Conservation (phyloP, 2,888 invertebrate species). For the Campoletis raptor region DNA sequence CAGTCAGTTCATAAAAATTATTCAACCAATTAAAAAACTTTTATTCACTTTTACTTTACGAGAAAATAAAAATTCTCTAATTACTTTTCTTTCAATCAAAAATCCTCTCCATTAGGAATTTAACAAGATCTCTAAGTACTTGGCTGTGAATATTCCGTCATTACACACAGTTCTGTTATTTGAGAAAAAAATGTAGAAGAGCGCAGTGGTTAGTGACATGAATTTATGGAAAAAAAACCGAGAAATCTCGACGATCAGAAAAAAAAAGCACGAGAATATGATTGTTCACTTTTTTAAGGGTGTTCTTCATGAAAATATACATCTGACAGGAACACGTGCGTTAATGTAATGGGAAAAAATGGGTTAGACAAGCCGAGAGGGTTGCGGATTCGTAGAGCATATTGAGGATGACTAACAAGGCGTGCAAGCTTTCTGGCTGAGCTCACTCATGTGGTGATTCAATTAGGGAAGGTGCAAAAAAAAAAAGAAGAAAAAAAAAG, state of each 20-base stretch:
- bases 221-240: not conserved
- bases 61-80: not conserved
- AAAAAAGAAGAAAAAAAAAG: constrained; percentile 28
- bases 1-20: too few species aligned
- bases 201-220: not conserved
- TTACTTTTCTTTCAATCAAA: not conserved
- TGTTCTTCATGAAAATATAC: not conserved
- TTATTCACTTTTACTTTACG: too few species aligned
- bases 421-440: constrained; percentile 37
- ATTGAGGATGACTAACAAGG: constrained; percentile 2
- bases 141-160: too few species aligned
- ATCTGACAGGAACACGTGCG: not conserved
- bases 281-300: not conserved
- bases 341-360: not conserved
- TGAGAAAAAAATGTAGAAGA: too few species aligned
- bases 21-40: too few species aligned
- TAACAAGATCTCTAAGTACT: too few species aligned
- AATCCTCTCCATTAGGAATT: not conserved
- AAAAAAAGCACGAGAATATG: not conserved
- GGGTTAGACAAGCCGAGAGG: constrained; percentile 5
- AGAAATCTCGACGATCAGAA: not conserved
- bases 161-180: too few species aligned
- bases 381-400: constrained; percentile 26
- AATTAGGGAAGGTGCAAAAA: constrained; percentile 55
- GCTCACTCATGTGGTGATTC: constrained; percentile 57